These are phyloP conservation scores for Atethmia centrago DNA, from an alignment of 2,888 invertebrate genomes.

Conservation along the genomic window DNA sequence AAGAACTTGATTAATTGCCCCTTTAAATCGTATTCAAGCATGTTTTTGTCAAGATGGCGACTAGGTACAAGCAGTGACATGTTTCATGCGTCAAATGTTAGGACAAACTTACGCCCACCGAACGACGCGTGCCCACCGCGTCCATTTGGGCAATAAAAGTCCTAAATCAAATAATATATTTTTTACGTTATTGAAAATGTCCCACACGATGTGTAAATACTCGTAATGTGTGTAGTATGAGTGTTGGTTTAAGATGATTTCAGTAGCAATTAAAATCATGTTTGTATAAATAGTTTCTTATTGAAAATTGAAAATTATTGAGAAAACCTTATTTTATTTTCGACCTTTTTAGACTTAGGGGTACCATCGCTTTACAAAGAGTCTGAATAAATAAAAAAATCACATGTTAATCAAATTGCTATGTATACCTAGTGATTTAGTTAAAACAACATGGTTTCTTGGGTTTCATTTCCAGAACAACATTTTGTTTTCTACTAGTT, in stretches of 20 bases:
- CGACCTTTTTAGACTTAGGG: neutral
- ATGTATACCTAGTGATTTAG: neutral
- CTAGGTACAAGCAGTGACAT: constrained; percentile 60
- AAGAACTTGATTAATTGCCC: constrained; percentile 79
- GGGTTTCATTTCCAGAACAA: too few species aligned
- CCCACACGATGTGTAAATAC: constrained; percentile 68
- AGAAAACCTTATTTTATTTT: neutral
- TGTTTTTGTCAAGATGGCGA: constrained; percentile 62
- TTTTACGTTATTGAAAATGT: constrained; percentile 81
- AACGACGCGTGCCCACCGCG: constrained; percentile 48
- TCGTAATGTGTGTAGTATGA: constrained; percentile 67
- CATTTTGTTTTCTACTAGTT: neutral
- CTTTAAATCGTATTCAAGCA: constrained; percentile 66
- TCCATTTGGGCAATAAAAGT: constrained; percentile 79
- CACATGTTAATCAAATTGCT: neutral
- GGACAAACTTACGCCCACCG: constrained; percentile 77
- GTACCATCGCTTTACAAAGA: neutral
- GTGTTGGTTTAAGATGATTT: constrained; percentile 17
- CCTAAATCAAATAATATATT: constrained; percentile 82
- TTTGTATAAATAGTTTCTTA: neutral
- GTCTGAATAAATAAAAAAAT: neutral
- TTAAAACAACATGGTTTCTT: neutral
- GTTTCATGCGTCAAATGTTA: constrained; percentile 68
- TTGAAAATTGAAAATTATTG: neutral
- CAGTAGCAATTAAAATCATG: neutral